Evolutionary conservation across 2,888 invertebrate genomes (phyloP), one percentile per base, ranked within the genome.

Genomic region (Conops quadrifasciatus): DNA sequence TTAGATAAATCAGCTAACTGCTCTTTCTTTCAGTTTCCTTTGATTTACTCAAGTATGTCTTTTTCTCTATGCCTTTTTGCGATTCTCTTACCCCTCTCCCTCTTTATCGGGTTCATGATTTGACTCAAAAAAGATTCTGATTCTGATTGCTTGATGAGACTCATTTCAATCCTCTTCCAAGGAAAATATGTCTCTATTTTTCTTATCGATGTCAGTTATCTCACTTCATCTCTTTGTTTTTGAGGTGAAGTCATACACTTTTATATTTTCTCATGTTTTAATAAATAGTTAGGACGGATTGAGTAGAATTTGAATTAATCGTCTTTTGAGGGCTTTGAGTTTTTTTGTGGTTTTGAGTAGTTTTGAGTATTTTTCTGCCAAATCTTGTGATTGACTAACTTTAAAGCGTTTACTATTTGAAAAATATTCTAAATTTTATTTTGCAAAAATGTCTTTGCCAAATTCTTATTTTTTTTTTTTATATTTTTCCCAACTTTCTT

Each of bases 231-330:
- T n/a, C n/a, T n/a, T n/a, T n/a, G n/a, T n/a, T n/a, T n/a, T n/a
- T n/a, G n/a, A n/a, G n/a, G n/a, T n/a, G n/a, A n/a, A n/a, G n/a
- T n/a, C n/a, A n/a, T n/a, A n/a, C n/a, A n/a, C n/a, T n/a, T n/a
- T n/a, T n/a, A n/a, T n/a, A n/a, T n/a, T n/a, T n/a, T n/a, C n/a
- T n/a, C n/a, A n/a, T n/a, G n/a, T n/a, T n/a, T n/a, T n/a, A n/a
- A 13, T 49, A 16, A 49, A n/a, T 49, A 49, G 24, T 53, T 53
- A 53, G 53, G 53, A 53, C 53, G 53, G 53, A 53, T 53, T 24
- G n/a, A 53, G 53, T n/a, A 53, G 53, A 53, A 21, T 21, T 53
- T 53, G n/a, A n/a, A n/a, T n/a, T 53, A 16, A 51, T 1, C 24
- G n/a, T 53, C 11, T 21, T 53, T 21, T 2, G 16, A 4, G 15